Percentiles rank a stretch among this genome's conserved stretches.
phyloP scores from a whole-genome alignment of 2,888 invertebrate genomes.

The Petrophora chlorosata region DNA sequence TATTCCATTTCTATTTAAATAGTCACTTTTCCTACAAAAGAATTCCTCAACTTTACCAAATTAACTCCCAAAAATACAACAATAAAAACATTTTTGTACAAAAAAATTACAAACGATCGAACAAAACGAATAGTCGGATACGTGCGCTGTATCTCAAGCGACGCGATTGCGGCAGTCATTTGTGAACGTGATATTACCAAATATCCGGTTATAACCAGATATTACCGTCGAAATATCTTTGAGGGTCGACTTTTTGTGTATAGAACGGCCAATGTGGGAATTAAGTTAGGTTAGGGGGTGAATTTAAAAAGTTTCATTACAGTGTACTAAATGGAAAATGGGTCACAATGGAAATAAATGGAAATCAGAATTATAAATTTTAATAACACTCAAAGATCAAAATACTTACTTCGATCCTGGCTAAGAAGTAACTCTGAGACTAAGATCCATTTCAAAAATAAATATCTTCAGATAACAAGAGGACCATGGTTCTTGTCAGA shows the following conservation, averaged over 20 bases:
- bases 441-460: no score
- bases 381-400: no score
- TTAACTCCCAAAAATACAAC: not conserved
- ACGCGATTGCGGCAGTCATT: slow-evolving; percentile 2
- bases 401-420: no score
- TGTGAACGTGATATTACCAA: slow-evolving; percentile 16
- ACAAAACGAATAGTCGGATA: slow-evolving; percentile 11
- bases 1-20: no score
- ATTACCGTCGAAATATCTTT: slow-evolving; percentile 26
- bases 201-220: slow-evolving; percentile 31
- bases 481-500: no score
- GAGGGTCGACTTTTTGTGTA: slow-evolving; percentile 19
- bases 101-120: slow-evolving; percentile 13
- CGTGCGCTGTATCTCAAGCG: slow-evolving; percentile 9
- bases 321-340: no score
- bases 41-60: not conserved
- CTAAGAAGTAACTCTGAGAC: no score
- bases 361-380: no score
- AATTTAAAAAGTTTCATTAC: slow-evolving; percentile 4
- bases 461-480: no score
- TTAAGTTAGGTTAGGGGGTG: slow-evolving; percentile 25
- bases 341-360: no score
- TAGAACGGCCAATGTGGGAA: slow-evolving; percentile 20
- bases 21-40: no score
- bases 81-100: slow-evolving; percentile 1